phyloP scores from a whole-genome alignment of 2,888 invertebrate species.

The Ecdyonurus torrentis region DNA sequence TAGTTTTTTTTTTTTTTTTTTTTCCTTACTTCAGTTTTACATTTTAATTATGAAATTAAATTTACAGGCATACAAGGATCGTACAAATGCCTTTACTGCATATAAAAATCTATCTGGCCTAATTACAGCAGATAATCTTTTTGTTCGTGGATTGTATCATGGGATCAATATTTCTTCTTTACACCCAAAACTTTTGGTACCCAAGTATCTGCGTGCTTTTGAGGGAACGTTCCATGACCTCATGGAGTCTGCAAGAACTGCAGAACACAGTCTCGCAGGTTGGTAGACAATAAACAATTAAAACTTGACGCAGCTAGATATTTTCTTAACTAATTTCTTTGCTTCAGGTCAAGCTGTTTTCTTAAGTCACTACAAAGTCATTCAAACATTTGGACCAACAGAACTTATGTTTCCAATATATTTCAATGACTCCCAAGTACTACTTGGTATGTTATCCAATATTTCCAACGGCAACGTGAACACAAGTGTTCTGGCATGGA shows the following conservation, averaged over 20 bases:
- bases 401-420: constrained; percentile 5
- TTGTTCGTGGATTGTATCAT: constrained; percentile 20
- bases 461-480: not conserved
- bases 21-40: too few species aligned
- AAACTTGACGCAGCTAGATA: not conserved
- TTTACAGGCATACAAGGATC: constrained; percentile 20
- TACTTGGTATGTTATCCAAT: not conserved
- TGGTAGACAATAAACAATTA: not conserved
- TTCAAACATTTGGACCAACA: constrained; percentile 15
- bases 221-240: not conserved
- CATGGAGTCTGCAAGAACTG: not conserved
- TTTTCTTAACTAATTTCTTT: too few species aligned
- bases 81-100: constrained; percentile 18
- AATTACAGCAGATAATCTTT: constrained; percentile 21
- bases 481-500: not conserved
- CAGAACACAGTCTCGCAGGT: not conserved
- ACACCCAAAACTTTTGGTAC: not conserved
- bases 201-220: not conserved
- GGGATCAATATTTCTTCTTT: constrained; percentile 20
- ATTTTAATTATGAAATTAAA: not conserved
- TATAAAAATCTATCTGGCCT: constrained; percentile 20
- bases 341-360: constrained; percentile 22
- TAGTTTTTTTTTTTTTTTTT: too few species aligned
- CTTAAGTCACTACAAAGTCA: constrained; percentile 18
- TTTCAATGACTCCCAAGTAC: not conserved